Percentiles rank a stretch among this genome's conserved stretches.
Evolutionary conservation across 2,113 vertebrate genomes (phyloP).

Genomic region (Opisthocomus hoazin): DNA sequence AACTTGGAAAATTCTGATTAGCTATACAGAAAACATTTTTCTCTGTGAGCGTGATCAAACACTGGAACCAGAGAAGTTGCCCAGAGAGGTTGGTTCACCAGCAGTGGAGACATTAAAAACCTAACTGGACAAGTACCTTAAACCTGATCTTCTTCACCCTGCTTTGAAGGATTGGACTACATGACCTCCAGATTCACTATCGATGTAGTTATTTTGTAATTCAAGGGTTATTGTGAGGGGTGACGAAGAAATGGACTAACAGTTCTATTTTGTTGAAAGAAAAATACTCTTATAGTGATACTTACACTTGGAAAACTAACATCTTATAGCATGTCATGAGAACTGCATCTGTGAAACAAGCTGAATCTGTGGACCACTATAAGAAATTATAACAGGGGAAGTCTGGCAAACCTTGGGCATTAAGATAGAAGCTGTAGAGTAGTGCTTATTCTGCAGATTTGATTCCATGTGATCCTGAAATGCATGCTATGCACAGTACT

Average conservation of each 20-base stretch:
- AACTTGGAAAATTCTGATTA: neutral
- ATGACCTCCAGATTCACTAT: neutral
- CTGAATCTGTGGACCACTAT: neutral
- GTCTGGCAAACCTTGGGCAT: neutral
- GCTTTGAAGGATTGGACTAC: neutral
- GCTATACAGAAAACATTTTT: neutral
- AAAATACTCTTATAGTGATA: neutral
- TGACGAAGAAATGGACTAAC: neutral
- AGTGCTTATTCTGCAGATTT: neutral
- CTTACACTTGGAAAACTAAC: neutral
- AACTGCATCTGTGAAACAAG: neutral
- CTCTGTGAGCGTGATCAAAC: neutral
- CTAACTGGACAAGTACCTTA: neutral
- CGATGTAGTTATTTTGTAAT: neutral
- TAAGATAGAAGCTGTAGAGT: neutral
- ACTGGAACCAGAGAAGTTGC: neutral
- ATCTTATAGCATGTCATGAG: neutral
- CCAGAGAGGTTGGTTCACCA: accelerated
- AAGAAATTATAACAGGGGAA: neutral
- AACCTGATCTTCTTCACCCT: neutral
- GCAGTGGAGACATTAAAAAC: neutral
- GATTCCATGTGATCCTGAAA: neutral
- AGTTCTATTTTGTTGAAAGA: neutral
- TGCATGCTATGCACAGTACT: neutral
- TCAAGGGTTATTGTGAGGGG: neutral